phyloP scores from a whole-genome alignment of 2,888 invertebrate species.

The Zaprionus lineosus region DNA sequence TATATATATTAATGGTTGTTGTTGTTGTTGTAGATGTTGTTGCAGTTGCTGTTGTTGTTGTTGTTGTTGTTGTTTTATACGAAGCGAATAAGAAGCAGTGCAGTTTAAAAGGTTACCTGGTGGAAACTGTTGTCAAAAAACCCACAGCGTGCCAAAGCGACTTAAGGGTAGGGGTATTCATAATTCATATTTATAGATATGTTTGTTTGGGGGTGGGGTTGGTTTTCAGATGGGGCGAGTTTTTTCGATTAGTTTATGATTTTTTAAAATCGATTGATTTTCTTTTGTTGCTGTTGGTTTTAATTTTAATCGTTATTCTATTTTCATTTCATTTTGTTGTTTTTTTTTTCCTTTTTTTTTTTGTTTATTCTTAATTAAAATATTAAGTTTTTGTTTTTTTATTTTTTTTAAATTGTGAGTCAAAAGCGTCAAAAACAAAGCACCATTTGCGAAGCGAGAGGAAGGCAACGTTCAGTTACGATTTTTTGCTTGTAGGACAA shows the following conservation, averaged over 20 bases:
- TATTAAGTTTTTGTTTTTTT: constrained; percentile 13
- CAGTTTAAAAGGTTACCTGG: constrained; percentile 85
- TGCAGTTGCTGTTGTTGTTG: constrained; percentile 40
- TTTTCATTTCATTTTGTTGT: constrained; percentile 13
- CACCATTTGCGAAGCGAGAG: constrained; percentile 51
- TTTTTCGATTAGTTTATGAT: constrained; percentile 11
- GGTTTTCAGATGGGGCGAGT: constrained; percentile 32
- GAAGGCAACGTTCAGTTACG: constrained; percentile 66
- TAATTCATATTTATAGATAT: constrained; percentile 46
- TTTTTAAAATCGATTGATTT: too few species aligned
- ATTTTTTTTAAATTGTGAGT: constrained; percentile 27
- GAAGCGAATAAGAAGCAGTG: constrained; percentile 84
- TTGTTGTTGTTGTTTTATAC: constrained; percentile 44
- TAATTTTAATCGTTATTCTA: too few species aligned
- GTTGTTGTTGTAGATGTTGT: constrained; percentile 27
- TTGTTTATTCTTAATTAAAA: constrained; percentile 31
- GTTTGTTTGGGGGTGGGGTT: constrained; percentile 26
- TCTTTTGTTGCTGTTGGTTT: too few species aligned
- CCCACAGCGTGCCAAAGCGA: constrained; percentile 87
- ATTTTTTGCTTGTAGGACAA: constrained; percentile 34
- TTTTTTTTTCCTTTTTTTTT: constrained; percentile 15
- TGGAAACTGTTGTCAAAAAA: constrained; percentile 85
- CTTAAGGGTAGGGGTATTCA: constrained; percentile 73
- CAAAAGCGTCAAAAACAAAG: constrained; percentile 67
- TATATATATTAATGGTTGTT: constrained; percentile 36